phyloP scores from a whole-genome alignment of 2,888 invertebrate species.

The Gastrophysa polygoni region DNA sequence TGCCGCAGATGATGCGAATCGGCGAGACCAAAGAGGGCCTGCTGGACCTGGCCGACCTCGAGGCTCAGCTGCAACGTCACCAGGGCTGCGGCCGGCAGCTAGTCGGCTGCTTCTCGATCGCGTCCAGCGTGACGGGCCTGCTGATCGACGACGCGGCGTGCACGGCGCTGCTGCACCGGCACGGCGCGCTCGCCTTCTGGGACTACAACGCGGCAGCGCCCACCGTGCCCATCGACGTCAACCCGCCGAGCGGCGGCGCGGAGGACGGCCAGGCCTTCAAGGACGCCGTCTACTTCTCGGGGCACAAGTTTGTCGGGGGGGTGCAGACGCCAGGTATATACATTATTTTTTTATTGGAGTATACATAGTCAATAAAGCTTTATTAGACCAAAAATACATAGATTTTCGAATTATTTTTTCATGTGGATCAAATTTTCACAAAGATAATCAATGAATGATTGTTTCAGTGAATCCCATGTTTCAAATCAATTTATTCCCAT shows the following conservation, averaged over 20 bases:
- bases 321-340: conserved; percentile 77
- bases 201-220: conserved; percentile 88
- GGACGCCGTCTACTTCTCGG: conserved; percentile 88
- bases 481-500: too few species aligned
- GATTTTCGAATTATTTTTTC: too few species aligned
- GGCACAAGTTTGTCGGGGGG: conserved; percentile 90
- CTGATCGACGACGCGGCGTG: conserved; percentile 82
- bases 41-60: conserved; percentile 78
- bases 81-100: conserved; percentile 68
- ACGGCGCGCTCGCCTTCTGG: conserved; percentile 87
- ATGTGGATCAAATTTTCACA: too few species aligned
- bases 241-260: conserved; percentile 73
- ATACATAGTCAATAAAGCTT: too few species aligned
- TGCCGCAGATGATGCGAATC: conserved; percentile 81
- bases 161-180: conserved; percentile 79
- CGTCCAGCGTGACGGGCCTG: conserved; percentile 65
- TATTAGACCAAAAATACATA: too few species aligned
- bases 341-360: neutral
- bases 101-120: conserved; percentile 78
- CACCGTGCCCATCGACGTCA: conserved; percentile 81
- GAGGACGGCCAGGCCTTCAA: conserved; percentile 74
- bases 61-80: conserved; percentile 70
- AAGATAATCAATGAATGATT: too few species aligned
- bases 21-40: conserved; percentile 80
- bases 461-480: too few species aligned